Base-by-base conservation (phyloP, 2,888 invertebrate genomes). In the Catocala sponsa region DNA sequence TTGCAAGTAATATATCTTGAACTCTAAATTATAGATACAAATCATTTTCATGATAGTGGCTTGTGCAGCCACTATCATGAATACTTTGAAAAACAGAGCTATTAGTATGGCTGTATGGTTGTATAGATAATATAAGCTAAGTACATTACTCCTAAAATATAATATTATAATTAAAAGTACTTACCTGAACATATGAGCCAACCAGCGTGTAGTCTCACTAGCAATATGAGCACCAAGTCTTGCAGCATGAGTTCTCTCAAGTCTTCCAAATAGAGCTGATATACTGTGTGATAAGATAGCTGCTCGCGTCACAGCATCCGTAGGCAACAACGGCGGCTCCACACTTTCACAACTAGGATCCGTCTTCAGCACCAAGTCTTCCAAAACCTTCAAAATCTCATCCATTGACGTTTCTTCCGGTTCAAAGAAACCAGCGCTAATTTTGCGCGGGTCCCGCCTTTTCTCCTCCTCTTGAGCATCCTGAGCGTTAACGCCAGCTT, bases 241-340 rank as follows among this genome's bases (percentile, higher is more conserved):
- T 59, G 97, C 96, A 57, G 98, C 95, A 87, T 98, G 97, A 70
- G 95, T 95, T 48, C 97, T 95, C 69, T 98, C 98, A 69, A 99
- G 88, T 56, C 97, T 96, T n/a, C 97, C 97, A 69, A 98, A 96
- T 83, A 98, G 97, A 0, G 98, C 98, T 5, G 97, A 97, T 73
- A 99, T 95, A 84, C 98, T 97, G 87, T 98, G 98, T n/a, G 98
- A 97, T 25, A 98, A 95, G 57, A 98, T 95, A 9, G 98, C 92
- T 4, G 94, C 92, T 6, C 94, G 90, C 52, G 95, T 95, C 59
- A 95, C 94, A 47, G 96, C 95, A 70, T 96, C 95, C 61, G 96
- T 96, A 9, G 97, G 93, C 47, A 95, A 89, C 52, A 96, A 94
- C 58, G 96, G 94, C 25, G 95, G 95, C 65, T 95, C 96, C 1